Base-by-base conservation (phyloP, 2,113 vertebrate genomes). In the Scortum barcoo region DNA sequence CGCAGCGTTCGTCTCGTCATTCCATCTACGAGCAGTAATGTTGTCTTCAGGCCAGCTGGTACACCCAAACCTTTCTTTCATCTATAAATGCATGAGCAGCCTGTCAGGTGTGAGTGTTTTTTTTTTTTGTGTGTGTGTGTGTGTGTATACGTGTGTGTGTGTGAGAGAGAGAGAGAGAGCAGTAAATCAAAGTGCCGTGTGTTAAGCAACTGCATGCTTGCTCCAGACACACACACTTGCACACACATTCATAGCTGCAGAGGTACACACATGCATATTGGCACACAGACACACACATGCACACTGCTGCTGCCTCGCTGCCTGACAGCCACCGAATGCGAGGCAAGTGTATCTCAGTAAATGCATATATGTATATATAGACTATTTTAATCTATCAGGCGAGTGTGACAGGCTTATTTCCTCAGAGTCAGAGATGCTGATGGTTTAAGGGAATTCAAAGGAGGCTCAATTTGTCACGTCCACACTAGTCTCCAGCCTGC, bases 331-430 rank as follows among this genome's bases (percentile, higher is more conserved):
- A 76, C 85, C 60, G 83, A 85, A 81, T 74, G 26, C 24, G 46
- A 71, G 38, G 54, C 33, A 57, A 76, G 83, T 83, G 81, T 33
- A 62, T 86, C 65, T 75, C 62, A 86, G 82, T 87, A 86, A 76
- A 90, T 85, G 78, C 78, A 91, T 83, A 57, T 48, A 85, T 91
- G 83, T 92, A 71, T 83, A 87, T 71, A 62, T n/a, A 81, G 77
- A 78, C 38, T 65, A 40, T 65, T 91, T 87, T 86, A 87, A 92
- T 93, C 86, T 70, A 85, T 92, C 90, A 93, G 67, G 11, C 50
- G 6, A 56, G 63, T 48, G 65, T 88, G 90, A 93, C 91, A 92
- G 88, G 73, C 74, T 78, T 74, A 92, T 93, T 93, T 90, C 84
- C 88, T 75, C 19, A 0, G 40, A 86, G 78, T 30, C 61, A 20